phyloP scores from a whole-genome alignment of 1,140 invertebrate species.

The Bombus polaris region DNA sequence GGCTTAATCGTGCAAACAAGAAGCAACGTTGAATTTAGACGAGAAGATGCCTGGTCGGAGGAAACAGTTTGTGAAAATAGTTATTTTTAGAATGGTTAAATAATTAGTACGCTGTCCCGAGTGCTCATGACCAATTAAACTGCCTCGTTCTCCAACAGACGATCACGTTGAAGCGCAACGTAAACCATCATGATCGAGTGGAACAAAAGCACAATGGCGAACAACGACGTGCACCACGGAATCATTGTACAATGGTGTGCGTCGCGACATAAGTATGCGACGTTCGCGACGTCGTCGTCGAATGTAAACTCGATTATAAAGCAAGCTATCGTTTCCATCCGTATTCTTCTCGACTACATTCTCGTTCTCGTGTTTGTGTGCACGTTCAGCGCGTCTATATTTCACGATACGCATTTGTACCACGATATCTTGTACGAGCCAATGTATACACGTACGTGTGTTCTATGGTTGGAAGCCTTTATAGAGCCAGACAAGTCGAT shows the following conservation, averaged over 20 bases:
- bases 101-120: neutral
- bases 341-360: neutral
- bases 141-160: neutral
- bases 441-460: neutral
- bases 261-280: too few relatives aligned
- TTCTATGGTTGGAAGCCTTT: constrained; percentile 58
- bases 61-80: neutral
- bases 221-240: neutral
- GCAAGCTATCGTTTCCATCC: constrained; percentile 1
- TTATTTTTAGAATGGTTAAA: neutral
- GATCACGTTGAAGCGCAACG: neutral
- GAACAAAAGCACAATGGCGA: neutral
- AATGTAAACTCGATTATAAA: constrained; percentile 31
- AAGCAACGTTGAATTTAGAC: neutral
- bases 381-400: neutral
- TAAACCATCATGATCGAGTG: neutral
- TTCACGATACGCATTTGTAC: neutral
- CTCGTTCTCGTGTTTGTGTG: neutral
- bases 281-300: neutral
- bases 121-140: neutral
- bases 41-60: neutral
- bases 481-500: constrained; percentile 71
- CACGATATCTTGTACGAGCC: constrained; percentile 20
- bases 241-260: neutral
- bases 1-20: neutral